Evolutionary conservation across 1,140 invertebrate genomes (phyloP).

Genomic region (Diabrotica undecimpunctata): DNA sequence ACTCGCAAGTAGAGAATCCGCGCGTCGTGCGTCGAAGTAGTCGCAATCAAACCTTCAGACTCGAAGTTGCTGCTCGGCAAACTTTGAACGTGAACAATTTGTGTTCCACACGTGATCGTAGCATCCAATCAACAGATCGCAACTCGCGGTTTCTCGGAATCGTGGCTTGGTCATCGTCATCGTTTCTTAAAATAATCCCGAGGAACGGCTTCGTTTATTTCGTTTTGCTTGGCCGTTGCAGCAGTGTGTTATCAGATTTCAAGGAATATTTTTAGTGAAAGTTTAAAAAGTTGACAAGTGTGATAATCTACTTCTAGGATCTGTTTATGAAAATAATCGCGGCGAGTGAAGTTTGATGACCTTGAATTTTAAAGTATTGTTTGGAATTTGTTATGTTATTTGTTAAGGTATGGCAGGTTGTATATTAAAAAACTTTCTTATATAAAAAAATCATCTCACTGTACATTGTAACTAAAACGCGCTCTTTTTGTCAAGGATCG

Average conservation of each 20-base stretch:
- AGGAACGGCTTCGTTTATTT: slow-evolving; percentile 8
- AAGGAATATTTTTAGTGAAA: slow-evolving; percentile 10
- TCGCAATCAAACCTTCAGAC: slow-evolving; percentile 24
- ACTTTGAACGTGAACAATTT: slow-evolving; percentile 7
- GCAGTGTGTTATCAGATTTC: not conserved
- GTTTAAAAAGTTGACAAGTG: slow-evolving; percentile 8
- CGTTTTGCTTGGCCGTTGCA: not conserved
- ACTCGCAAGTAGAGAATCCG: not conserved
- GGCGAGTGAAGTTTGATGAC: slow-evolving; percentile 9
- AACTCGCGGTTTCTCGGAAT: slow-evolving; percentile 25
- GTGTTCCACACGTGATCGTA: slow-evolving; percentile 21
- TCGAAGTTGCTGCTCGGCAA: not conserved
- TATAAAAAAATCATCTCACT: slow-evolving; percentile 3
- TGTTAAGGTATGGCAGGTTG: slow-evolving; percentile 9
- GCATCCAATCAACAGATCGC: slow-evolving; percentile 25
- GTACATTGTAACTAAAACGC: slow-evolving; percentile 8
- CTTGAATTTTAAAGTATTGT: slow-evolving; percentile 4
- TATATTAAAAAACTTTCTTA: not conserved
- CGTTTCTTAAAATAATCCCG: slow-evolving; percentile 34
- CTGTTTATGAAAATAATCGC: not conserved
- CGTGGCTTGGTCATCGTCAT: slow-evolving; percentile 32
- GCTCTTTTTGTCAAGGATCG: slow-evolving; percentile 16
- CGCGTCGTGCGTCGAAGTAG: not conserved
- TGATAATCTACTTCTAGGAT: not conserved
- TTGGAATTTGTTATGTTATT: slow-evolving; percentile 17